Evolutionary conservation across 2,888 invertebrate genomes (phyloP), one percentile per base, ranked within the genome.

Genomic region (Vesta saturnalis): DNA sequence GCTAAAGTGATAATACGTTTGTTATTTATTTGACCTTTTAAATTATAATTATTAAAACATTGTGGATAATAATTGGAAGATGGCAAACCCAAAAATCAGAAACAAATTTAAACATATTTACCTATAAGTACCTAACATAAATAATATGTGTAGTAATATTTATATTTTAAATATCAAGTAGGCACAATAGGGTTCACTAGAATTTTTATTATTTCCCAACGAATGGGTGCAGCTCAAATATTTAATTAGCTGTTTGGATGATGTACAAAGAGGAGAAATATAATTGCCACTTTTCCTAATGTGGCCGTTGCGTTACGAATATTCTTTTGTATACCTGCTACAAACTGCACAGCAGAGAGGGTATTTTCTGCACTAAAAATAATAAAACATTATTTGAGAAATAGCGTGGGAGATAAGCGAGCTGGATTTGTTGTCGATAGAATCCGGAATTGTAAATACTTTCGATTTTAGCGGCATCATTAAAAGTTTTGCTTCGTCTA

Each of bases 271-370:
- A 43, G 12, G 12, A 43, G 14, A 43, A 43, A 43, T 43, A 12
- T 43, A 43, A 43, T 43, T 43, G 12, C 43, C 43, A 43, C 43
- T 43, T 43, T 43, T 43, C 43, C 43, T 43, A 43, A 43, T 43
- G 43, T 43, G 10, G 43, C 10, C 43, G 43, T 4, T 43, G 43
- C 43, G 14, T 43, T 43, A 43, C 43, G 43, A 43, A 43, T 43
- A 43, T 43, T 43, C 14, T 43, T 43, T n/a, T 43, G 43, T 12
- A 10, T 43, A n/a, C 12, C n/a, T 30, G 10, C 30, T 30, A 30
- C 30, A 30, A 30, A 30, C 43, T 43, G 43, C 43, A 43, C 43
- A 43, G 43, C 43, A 14, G 43, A 43, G 43, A 43, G 12, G 12
- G 10, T 14, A 43, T 43, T 43, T 43, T 43, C 3, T 43, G 14